Base-by-base conservation (phyloP, 1,140 invertebrate genomes). In the Ericerus pela region DNA sequence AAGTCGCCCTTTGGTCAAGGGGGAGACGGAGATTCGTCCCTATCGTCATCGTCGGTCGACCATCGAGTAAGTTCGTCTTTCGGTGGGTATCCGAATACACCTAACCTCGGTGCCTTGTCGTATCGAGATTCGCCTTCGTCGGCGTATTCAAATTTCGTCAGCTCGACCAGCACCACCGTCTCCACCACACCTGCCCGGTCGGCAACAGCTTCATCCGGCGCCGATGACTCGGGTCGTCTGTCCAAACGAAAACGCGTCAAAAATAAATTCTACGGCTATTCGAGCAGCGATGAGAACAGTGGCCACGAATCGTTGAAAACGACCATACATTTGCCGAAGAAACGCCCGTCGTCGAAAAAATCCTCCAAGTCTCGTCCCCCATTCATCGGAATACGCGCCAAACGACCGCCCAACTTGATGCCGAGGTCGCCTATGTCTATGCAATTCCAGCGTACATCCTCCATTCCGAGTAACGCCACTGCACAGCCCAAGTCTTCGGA, bases 231-330 rank as follows among this genome's bases (percentile, higher is more conserved):
- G 20, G 37, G 47, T 36, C 51, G 57, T 36, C 52, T 43, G 8
- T 66, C 85, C 1, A 86, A 88, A 66, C 73, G 85, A 26, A 76
- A 81, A 65, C 70, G 84, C 26, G 78, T 85, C 27, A 85, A 83
- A 6, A 88, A 86, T 64, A 82, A 82, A 63, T 89, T 89, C 65
- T 88, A 88, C 64, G 85, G 84, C 1, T 87, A 88, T 66, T 84
- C 83, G 0, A 87, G 84, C 63, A 84, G 86, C 60, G 85, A 88
- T 61, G 85, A 88, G 59, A 67, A 72, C 12, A 77, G 80, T 57
- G n/a, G n/a, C n/a, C 1, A 5, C 27, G 2, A 56, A 27, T 30
- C 20, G 2, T 24, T 24, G 41, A 10, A 18, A 4, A 41, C 41
- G 20, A 30, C 26, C 22, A 52, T 31, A 33, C 31, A 2, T 16